phyloP scores from a whole-genome alignment of 2,888 invertebrate genomes.

The Ormyrus nitidulus region DNA sequence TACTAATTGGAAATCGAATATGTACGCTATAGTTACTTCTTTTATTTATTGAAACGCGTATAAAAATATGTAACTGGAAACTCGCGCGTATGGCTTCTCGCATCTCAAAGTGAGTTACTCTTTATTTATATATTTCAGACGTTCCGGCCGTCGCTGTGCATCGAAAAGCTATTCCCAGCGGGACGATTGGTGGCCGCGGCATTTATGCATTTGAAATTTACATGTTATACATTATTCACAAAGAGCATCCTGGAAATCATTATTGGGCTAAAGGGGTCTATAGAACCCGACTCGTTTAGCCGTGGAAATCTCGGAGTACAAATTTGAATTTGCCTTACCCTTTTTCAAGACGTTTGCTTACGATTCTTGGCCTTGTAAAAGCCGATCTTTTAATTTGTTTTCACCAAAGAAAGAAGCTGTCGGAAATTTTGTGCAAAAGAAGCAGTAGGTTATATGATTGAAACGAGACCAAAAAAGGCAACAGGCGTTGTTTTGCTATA shows the following conservation, averaged over 20 bases:
- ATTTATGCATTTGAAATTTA: slow-evolving; percentile 44
- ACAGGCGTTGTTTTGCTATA: too few relatives aligned
- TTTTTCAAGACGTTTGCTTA: not conserved
- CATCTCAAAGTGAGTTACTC: slow-evolving; percentile 18
- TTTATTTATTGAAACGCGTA: slow-evolving; percentile 10
- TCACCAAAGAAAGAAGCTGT: too few relatives aligned
- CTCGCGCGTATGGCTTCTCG: not conserved
- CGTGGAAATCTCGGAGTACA: slow-evolving; percentile 16
- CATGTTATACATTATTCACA: slow-evolving; percentile 49
- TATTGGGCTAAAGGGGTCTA: slow-evolving; percentile 35
- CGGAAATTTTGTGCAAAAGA: too few relatives aligned
- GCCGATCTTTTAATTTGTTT: not conserved
- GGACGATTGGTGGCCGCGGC: slow-evolving; percentile 22
- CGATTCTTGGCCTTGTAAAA: not conserved
- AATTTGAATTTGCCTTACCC: slow-evolving; percentile 33
- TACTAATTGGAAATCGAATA: too few relatives aligned
- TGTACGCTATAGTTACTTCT: not conserved
- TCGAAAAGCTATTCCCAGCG: slow-evolving; percentile 9
- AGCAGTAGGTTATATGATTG: too few relatives aligned
- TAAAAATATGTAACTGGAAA: slow-evolving; percentile 8
- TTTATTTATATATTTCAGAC: slow-evolving; percentile 33
- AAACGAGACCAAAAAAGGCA: too few relatives aligned
- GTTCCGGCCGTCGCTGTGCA: not conserved
- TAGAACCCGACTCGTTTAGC: slow-evolving; percentile 19
- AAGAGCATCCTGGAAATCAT: slow-evolving; percentile 40